These are phyloP conservation scores for Catocala sponsa DNA, from an alignment of 2,888 invertebrate species.

Conservation along the genomic window DNA sequence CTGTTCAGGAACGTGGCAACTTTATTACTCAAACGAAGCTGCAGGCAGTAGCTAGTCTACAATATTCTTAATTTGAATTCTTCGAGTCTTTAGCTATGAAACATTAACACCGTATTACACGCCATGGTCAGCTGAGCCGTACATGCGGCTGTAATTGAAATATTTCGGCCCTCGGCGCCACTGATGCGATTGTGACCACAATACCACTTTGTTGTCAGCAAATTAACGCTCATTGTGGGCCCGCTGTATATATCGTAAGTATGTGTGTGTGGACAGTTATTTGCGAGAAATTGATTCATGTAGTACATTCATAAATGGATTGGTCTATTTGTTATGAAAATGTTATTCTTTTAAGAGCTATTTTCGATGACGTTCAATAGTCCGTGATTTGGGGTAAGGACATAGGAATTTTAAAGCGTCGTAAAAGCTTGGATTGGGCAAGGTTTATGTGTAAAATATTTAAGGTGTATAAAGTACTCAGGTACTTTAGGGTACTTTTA, in stretches of 20 bases:
- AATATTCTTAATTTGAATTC: not conserved
- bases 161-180: conserved; percentile 46
- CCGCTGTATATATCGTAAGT: conserved; percentile 35
- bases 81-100: not conserved
- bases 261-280: not conserved
- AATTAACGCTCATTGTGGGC: conserved; percentile 66
- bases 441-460: too few relatives aligned
- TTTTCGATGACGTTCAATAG: not conserved
- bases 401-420: not conserved
- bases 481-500: too few relatives aligned
- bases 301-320: too few relatives aligned
- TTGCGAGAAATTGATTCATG: conserved; percentile 13
- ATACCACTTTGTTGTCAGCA: conserved; percentile 69
- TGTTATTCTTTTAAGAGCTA: not conserved
- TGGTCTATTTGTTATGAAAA: too few relatives aligned
- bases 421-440: too few relatives aligned
- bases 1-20: too few relatives aligned
- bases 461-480: too few relatives aligned
- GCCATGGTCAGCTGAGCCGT: not conserved
- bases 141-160: conserved; percentile 49
- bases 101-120: conserved; percentile 9
- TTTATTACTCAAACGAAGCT: too few relatives aligned
- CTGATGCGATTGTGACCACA: conserved; percentile 59
- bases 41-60: too few relatives aligned
- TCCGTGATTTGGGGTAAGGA: not conserved